phyloP scores from a whole-genome alignment of 1,140 invertebrate genomes.

The Eulimnadia texana region DNA sequence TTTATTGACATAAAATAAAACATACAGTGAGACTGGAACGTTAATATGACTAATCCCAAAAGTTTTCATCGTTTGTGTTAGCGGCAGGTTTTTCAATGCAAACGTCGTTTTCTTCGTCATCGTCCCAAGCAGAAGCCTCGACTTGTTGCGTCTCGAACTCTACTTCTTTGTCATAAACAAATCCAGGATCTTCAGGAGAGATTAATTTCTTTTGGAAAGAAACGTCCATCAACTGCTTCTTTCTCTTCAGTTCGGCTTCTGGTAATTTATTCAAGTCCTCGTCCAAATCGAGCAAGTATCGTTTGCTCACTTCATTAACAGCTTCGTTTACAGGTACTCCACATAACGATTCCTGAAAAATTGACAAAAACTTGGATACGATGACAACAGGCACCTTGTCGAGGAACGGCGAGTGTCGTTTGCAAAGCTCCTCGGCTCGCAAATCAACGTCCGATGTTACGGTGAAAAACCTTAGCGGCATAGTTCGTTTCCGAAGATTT shows the following conservation, averaged over 20 bases:
- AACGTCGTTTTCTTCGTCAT: neutral
- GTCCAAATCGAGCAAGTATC: neutral
- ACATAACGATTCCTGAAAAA: neutral
- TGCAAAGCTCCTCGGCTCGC: neutral
- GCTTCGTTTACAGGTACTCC: neutral
- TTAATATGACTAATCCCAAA: neutral
- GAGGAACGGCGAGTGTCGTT: neutral
- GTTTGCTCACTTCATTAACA: neutral
- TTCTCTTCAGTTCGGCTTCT: neutral
- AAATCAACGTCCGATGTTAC: neutral
- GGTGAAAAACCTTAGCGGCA: neutral
- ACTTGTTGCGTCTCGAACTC: neutral
- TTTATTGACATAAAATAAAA: too few relatives aligned
- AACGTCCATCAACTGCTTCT: conserved; percentile 5
- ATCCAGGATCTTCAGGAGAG: neutral
- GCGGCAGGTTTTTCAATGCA: neutral
- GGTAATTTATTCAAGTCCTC: neutral
- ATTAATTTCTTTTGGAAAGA: neutral
- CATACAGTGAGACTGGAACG: too few relatives aligned
- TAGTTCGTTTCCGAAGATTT: neutral
- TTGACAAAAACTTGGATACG: conserved; percentile 1
- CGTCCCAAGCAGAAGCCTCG: neutral
- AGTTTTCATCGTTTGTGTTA: neutral
- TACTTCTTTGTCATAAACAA: conserved; percentile 7
- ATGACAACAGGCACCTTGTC: neutral